Evolutionary conservation across 1,140 invertebrate species (phyloP).

Genomic region (Aphelenchoides besseyi): DNA sequence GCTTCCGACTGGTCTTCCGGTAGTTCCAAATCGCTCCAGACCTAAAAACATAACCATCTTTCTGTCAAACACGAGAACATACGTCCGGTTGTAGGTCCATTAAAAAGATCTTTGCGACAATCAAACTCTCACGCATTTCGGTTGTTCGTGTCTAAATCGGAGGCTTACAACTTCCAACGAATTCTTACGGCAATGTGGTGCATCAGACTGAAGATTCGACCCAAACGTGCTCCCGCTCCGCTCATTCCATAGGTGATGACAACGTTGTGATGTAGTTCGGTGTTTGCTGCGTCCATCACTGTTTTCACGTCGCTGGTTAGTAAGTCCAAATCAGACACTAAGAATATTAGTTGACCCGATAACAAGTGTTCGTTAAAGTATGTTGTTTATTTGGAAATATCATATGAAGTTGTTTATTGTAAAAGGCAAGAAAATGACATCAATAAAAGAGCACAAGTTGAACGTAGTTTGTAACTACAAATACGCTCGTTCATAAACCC

Average conservation of each 20-base stretch:
- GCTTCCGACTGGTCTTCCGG: no score
- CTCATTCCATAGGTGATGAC: constrained; percentile 3
- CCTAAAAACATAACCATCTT: no score
- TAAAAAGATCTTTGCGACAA: constrained; percentile 7
- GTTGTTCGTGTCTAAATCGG: constrained; percentile 4
- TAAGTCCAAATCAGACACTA: constrained; percentile 7
- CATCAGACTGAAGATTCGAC: not conserved
- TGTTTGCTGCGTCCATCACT: constrained; percentile 12
- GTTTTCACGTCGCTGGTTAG: not conserved
- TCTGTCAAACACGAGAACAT: no score
- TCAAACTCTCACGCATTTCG: constrained; percentile 5
- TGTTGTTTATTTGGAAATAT: no score
- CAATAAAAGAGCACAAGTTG: not conserved
- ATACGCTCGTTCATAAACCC: no score
- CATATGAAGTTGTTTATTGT: not conserved
- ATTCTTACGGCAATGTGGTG: constrained; percentile 14
- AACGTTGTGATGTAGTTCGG: not conserved
- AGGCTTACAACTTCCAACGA: no score
- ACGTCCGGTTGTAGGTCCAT: not conserved
- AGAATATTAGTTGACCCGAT: no score
- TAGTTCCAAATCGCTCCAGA: no score
- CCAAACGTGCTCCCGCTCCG: not conserved
- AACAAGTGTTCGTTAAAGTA: no score
- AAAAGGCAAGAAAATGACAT: no score
- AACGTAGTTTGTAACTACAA: not conserved